Conservation (phyloP, 2,113 vertebrate species). For the Eublepharis macularius region DNA sequence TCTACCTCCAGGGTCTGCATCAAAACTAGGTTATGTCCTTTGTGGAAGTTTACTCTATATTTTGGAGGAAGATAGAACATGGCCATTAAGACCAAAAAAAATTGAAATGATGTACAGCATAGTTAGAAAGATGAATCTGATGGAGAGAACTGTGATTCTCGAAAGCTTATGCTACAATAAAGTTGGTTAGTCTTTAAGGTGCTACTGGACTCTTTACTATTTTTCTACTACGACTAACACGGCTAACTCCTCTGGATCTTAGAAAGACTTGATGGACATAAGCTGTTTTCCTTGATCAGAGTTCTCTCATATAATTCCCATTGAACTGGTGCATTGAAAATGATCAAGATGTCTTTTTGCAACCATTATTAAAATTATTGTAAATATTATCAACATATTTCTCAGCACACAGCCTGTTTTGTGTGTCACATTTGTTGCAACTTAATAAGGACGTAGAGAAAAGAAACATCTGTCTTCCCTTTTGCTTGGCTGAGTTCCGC, state of each 20-base stretch:
- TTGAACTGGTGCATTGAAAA: conserved; percentile 18
- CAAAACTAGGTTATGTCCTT: background rate
- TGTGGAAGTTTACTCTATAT: background rate
- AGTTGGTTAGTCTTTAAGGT: too few species aligned
- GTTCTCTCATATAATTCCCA: conserved; percentile 21
- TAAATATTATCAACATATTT: background rate
- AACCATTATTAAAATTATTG: background rate
- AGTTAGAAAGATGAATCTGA: background rate
- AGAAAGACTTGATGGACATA: background rate
- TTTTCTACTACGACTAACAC: too few species aligned
- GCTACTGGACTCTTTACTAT: too few species aligned
- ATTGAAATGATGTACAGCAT: background rate
- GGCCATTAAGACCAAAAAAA: background rate
- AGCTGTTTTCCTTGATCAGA: background rate
- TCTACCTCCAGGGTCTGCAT: background rate
- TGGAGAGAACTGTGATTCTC: too few species aligned
- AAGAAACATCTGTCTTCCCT: background rate
- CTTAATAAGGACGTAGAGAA: background rate
- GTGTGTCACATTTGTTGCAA: background rate
- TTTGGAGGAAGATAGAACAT: background rate
- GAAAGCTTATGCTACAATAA: too few species aligned
- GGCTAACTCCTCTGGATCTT: too few species aligned
- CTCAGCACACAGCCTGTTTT: background rate
- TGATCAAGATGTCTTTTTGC: background rate
- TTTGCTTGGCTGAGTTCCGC: background rate